Conservation (phyloP, 2,797 vertebrate species). For the Delichon dasypus region DNA sequence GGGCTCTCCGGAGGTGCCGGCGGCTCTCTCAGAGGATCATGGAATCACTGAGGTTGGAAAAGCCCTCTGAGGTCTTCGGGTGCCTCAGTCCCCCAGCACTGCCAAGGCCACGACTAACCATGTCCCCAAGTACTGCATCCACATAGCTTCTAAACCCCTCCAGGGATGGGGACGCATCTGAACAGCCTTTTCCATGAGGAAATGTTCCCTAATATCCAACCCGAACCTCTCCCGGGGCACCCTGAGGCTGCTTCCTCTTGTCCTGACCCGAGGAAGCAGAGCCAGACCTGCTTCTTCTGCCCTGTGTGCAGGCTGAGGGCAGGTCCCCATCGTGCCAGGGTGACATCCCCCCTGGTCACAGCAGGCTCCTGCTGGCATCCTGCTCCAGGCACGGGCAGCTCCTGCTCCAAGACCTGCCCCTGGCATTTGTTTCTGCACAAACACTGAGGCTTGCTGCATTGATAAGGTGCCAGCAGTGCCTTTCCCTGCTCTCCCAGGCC, state of each 20-base stretch:
- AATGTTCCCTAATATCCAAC: not conserved
- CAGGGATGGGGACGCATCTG: not conserved
- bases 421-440: too few relatives aligned
- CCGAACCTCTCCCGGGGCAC: not conserved
- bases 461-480: conserved; percentile 46
- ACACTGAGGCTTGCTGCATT: not conserved
- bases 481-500: conserved; percentile 46
- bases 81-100: not conserved
- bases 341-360: not conserved
- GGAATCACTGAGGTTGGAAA: not conserved
- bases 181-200: not conserved
- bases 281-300: not conserved
- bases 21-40: not conserved
- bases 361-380: too few relatives aligned
- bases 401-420: too few relatives aligned
- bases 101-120: not conserved
- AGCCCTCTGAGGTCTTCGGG: not conserved
- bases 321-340: not conserved
- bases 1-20: not conserved
- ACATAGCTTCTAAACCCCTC: rapidly evolving
- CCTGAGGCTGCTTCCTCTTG: not conserved
- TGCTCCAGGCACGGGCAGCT: too few relatives aligned
- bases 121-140: not conserved
- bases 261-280: not conserved
- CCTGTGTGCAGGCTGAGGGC: not conserved